Conservation (phyloP, 2,113 vertebrate species). For the Rhipidura dahli region DNA sequence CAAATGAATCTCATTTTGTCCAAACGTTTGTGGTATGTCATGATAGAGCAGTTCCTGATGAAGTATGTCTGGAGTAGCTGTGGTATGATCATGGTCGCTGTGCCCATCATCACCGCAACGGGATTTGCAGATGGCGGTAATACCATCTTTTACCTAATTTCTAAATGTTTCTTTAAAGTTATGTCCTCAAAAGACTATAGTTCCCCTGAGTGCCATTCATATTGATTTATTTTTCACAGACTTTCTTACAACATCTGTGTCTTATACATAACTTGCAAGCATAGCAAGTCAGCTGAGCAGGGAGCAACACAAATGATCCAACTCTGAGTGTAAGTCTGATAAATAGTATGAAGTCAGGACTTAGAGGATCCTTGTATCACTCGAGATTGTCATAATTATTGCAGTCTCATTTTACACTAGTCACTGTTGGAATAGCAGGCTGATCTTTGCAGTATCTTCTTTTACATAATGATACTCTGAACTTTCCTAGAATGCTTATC, state of each 20-base stretch:
- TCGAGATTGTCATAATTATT: background rate
- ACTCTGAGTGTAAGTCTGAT: background rate
- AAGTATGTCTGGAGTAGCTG: slow-evolving; percentile 97
- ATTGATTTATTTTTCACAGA: background rate
- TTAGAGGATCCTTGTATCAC: background rate
- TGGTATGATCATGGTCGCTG: slow-evolving; percentile 95
- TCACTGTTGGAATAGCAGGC: background rate
- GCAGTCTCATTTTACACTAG: background rate
- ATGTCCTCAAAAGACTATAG: background rate
- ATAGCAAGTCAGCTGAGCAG: background rate
- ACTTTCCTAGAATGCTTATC: background rate
- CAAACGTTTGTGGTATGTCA: slow-evolving; percentile 97
- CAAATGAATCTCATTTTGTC: slow-evolving; percentile 97
- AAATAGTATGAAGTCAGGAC: background rate
- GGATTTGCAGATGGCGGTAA: slow-evolving; percentile 96
- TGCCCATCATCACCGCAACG: slow-evolving; percentile 97
- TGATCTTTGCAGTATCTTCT: background rate
- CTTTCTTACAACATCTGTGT: background rate
- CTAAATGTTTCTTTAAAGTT: background rate
- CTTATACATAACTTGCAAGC: background rate
- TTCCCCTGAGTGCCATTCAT: background rate
- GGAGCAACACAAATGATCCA: background rate
- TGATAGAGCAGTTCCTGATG: slow-evolving; percentile 99
- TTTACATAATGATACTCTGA: background rate
- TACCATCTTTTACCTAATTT: slow-evolving; percentile 5